Base-by-base conservation (phyloP, 1,140 invertebrate genomes). In the Dinothrombium tinctorium region DNA sequence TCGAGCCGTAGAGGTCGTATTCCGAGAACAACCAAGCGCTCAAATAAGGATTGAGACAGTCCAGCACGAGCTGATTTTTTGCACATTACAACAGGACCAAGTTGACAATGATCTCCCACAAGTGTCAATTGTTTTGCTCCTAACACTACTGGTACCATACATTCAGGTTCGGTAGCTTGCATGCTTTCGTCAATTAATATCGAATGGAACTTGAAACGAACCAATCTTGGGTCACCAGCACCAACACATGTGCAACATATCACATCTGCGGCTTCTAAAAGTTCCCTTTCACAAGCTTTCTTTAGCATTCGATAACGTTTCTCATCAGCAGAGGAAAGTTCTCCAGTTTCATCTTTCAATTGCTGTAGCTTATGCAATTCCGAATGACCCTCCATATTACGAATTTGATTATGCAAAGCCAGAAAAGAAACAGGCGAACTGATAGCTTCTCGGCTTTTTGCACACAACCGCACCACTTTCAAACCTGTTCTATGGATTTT, bases 241-340 rank as follows among this genome's bases (percentile, higher is more conserved):
- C 89, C 89, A 0, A 99, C 90, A 60, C 92, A 98, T 0, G 94
- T 99, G 52, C 89, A 96, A 52, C 92, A 98, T 37, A 99, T 90
- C 0, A 99, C 94, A 60, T 99, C 92, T 14, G 94, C 94, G 12
- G 82, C 80, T 52, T 65, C 59, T 2, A 99, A 58, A 2, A 98
- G 60, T 47, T 94, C 78, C 44, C 83, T 74, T 55, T 98, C 94
- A 17, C 84, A 74, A 7, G 76, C 72, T 49, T 84, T 80, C 49
- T 94, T 92, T 46, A 99, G 56, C 23, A 76, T 72, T 12, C 86
- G 67, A 54, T 94, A 98, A 4, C 90, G 66, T 47, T 94, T 83
- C 56, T 98, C 90, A 59, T 99, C 94, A 35, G 58, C 54, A 21
- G 61, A 63, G 3, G 83, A 87, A 31, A 96, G 58, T 57, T 96